Percentiles rank a stretch among this genome's conserved stretches.
Evolutionary conservation across 2,113 vertebrate genomes (phyloP).

Genomic region (Diadophis punctatus): DNA sequence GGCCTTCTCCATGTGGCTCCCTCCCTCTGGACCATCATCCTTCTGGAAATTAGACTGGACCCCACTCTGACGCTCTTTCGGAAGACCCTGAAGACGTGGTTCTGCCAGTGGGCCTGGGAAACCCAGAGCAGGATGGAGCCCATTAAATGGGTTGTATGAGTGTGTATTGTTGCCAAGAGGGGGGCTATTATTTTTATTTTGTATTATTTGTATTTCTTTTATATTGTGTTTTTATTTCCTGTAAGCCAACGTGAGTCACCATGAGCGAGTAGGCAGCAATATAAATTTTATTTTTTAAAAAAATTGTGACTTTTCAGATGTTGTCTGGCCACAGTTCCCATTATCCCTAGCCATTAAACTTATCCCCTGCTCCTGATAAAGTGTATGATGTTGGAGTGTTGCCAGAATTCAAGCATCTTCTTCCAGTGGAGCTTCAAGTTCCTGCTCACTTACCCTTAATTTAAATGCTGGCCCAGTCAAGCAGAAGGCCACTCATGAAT

Average conservation of each 20-base stretch:
- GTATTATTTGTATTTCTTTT: background rate
- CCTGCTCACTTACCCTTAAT: background rate
- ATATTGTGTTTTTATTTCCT: background rate
- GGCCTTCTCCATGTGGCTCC: no score
- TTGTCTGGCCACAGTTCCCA: background rate
- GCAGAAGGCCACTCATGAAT: background rate
- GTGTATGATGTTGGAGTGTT: background rate
- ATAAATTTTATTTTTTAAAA: background rate
- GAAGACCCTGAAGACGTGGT: no score
- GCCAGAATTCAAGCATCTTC: background rate
- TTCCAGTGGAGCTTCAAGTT: background rate
- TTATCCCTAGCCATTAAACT: background rate
- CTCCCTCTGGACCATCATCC: no score
- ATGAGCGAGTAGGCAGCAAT: background rate
- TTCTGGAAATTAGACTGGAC: no score
- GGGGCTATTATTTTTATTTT: background rate
- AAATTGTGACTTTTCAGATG: background rate
- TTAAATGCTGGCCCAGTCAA: background rate
- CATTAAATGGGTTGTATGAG: no score
- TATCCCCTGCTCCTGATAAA: background rate
- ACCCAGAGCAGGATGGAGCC: no score
- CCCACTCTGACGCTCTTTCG: no score
- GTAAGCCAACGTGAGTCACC: background rate
- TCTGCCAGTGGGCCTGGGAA: no score
- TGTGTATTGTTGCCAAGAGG: no score